Evolutionary conservation across 2,888 invertebrate species (phyloP), one percentile per base, ranked within the genome.

Genomic region (Parasteatoda lunata): DNA sequence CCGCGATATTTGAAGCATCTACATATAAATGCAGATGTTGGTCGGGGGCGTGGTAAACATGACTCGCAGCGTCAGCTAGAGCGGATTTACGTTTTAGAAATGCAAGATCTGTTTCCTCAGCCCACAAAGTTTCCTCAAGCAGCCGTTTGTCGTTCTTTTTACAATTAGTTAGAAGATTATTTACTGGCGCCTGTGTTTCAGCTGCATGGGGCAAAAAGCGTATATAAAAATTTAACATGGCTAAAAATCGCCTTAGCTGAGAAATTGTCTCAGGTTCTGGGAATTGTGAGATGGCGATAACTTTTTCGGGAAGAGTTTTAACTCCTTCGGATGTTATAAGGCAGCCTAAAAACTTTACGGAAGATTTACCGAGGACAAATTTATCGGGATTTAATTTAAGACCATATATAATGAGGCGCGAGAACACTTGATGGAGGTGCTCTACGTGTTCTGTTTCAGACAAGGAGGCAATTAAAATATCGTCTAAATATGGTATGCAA

Each of bases 351-450:
- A 80, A 81, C 11, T 45, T 1, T 15, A 79, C 5, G n/a, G 11
- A n/a, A 7, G 52, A 66, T 54, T 76, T 15, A 11, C 77, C 77
- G 45, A 80, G 78, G n/a, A 47, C 11, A 66, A 79, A 72, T 52
- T 83, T 84, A 47, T 48, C 8, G 71, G 78, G 5, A 84, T 72
- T 72, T 84, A 75, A 65, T 75, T 69, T 30, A 45, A 82, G 68
- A 30, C 65, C 52, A 49, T 48, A 8, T 47, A 54, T 1, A 82
- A n/a, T 59, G 8, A 59, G 13, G 13, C 59, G 13, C 2, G 59
- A 59, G 13, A 59, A 59, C 8, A 59, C 59, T 3, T 59, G 8
- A n/a, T n/a, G n/a, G 2, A 59, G 13, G 59, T 59, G 59, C 13
- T 59, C 11, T 54, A 54, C 8, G 11, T 54, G 54, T 11, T 54